Evolutionary conservation across 2,888 invertebrate genomes (phyloP), one percentile per base, ranked within the genome.

Genomic region (Pycnomerus fuliginosus): DNA sequence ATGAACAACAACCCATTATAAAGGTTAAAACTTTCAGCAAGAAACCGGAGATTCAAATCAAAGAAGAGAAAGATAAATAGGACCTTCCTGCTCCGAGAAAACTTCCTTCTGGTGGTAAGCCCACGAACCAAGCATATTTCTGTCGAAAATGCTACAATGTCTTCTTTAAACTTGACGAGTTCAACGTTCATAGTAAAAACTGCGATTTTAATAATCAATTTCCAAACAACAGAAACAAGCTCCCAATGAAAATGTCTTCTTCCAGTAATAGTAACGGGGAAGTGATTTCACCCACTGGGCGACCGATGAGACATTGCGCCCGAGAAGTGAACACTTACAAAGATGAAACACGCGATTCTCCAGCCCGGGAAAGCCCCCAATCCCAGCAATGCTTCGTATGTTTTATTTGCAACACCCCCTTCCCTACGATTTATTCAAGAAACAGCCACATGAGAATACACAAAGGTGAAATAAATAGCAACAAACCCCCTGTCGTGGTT

Each of bases 381-480:
- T 44, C 55, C 1, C 55, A 53, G 15, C 59, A 63, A 16, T 63
- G 62, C n/a, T 70, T 64, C 45, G 65, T 70, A 12, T 72, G 72
- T 52, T 66, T 62, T 25, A 62, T 71, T 24, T 73, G 73, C 46
- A 65, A 64, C 38, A 69, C 69, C 0, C 68, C 70, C 1, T 73
- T 73, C 49, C 70, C 70, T 1, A 71, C 71, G 0, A 65, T 69
- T 11, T 69, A 70, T 28, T 72, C 73, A 1, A 52, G 67, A 10
- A 72, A 72, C 44, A 70, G 69, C 43, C 73, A 73, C 54, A 73
- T 73, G 73, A 60, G 73, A 12, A 70, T 73, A 12, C 73, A 73
- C 49, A 72, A 71, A 44, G 61, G 64, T 8, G 69, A 65, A 27
- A 8, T 8, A 20, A 20, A 20, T 22, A 32, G 30, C n/a, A 22